phyloP scores from a whole-genome alignment of 2,797 vertebrate genomes.

The Adelosebastes latens region DNA sequence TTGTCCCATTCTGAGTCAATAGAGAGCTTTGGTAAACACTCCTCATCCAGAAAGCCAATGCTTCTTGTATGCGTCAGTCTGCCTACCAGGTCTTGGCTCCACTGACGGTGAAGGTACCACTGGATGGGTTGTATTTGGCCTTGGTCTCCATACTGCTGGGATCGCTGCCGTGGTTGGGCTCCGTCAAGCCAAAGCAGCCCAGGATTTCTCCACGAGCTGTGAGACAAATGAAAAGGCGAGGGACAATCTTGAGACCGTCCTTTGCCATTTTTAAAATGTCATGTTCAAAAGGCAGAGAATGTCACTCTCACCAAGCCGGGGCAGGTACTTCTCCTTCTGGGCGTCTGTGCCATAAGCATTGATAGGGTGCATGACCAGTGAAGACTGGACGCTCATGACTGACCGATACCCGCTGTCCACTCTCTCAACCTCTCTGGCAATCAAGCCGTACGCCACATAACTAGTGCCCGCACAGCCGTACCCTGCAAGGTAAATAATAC shows the following conservation, averaged over 20 bases:
- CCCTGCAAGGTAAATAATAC: conserved; percentile 71
- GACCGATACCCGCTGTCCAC: conserved; percentile 94
- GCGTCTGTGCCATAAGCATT: conserved; percentile 87
- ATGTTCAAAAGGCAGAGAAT: background rate
- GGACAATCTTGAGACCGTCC: background rate
- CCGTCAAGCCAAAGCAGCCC: conserved; percentile 92
- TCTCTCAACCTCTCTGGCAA: conserved; percentile 90
- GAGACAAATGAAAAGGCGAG: background rate
- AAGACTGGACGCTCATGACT: conserved; percentile 92
- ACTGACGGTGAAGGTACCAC: conserved; percentile 85
- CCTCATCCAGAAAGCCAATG: accelerated
- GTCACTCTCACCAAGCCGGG: conserved; percentile 82
- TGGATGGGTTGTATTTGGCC: conserved; percentile 85
- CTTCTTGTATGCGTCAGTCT: background rate
- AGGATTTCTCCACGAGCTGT: conserved; percentile 88
- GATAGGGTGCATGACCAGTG: conserved; percentile 92
- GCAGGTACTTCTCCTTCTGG: conserved; percentile 89
- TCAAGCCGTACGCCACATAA: conserved; percentile 90
- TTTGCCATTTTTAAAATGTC: background rate
- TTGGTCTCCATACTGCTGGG: conserved; percentile 90
- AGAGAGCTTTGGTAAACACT: background rate
- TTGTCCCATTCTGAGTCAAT: background rate
- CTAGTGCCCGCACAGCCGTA: conserved; percentile 90
- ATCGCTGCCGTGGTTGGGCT: conserved; percentile 93
- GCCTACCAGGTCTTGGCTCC: conserved; percentile 91